These are phyloP conservation scores for Octopus sinensis DNA, from an alignment of 1,140 invertebrate species.

Conservation along the genomic window DNA sequence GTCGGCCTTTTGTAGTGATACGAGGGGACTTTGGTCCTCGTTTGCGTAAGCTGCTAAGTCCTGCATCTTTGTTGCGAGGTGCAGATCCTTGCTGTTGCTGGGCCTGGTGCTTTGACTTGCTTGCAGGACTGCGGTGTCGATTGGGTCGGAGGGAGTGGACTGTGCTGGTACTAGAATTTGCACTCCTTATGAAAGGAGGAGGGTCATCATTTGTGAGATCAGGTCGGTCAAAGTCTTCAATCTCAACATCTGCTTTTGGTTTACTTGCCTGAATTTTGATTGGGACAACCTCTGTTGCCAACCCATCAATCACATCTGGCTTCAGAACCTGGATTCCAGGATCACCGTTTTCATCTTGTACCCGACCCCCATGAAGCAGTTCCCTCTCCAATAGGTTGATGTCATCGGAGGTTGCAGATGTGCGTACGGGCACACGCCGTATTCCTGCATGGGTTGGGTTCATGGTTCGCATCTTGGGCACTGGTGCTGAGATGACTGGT, in stretches of 20 bases:
- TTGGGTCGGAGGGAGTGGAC: too few species aligned
- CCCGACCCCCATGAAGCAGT: not conserved
- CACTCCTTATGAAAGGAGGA: too few species aligned
- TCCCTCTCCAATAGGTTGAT: slow-evolving; percentile 24
- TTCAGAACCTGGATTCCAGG: slow-evolving; percentile 16
- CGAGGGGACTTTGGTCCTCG: not conserved
- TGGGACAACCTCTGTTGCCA: slow-evolving; percentile 27
- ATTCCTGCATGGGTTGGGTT: slow-evolving; percentile 25
- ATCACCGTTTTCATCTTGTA: slow-evolving; percentile 11
- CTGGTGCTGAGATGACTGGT: slow-evolving; percentile 25
- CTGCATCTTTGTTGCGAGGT: too few species aligned
- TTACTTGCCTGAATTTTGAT: slow-evolving; percentile 16
- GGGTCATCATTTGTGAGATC: too few species aligned
- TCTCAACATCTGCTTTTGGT: too few species aligned
- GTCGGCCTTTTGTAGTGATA: not conserved
- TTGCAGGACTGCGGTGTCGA: too few species aligned
- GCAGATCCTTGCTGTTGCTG: too few species aligned
- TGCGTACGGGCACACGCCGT: slow-evolving; percentile 21
- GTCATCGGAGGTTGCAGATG: slow-evolving; percentile 32
- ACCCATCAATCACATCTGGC: slow-evolving; percentile 16
- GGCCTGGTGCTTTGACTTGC: too few species aligned
- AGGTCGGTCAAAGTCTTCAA: too few species aligned
- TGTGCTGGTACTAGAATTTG: too few species aligned
- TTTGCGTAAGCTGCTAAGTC: not conserved
- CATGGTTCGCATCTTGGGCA: slow-evolving; percentile 8